A percentile compares a stretch with the other conserved stretches of the same genome.
These are phyloP conservation scores for Lobophora halterata DNA, from an alignment of 2,888 invertebrate species.

Conservation along the genomic window DNA sequence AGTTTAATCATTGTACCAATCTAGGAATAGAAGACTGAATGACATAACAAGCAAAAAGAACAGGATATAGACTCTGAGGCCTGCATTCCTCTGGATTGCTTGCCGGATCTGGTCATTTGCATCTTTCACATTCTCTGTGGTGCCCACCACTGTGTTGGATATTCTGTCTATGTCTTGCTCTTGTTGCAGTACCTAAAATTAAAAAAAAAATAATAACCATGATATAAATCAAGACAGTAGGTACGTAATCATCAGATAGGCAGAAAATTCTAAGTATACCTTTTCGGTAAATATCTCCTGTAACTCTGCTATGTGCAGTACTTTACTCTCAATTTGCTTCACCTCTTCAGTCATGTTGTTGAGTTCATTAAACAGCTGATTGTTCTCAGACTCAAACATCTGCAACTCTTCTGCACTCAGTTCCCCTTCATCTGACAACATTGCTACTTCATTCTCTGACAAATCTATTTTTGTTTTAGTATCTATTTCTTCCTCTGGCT, in stretches of 20 bases:
- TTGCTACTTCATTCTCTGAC: conserved; percentile 69
- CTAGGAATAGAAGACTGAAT: conserved; percentile 96
- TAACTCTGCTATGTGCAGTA: conserved; percentile 96
- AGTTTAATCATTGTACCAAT: conserved; percentile 97
- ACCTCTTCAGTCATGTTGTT: conserved; percentile 95
- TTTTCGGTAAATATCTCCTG: conserved; percentile 98
- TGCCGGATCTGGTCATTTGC: conserved; percentile 98
- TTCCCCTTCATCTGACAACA: conserved; percentile 81
- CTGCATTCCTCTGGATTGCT: conserved; percentile 98
- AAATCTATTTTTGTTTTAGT: conserved; percentile 58
- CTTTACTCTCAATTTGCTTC: conserved; percentile 93
- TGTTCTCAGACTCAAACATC: conserved; percentile 96
- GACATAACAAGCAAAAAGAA: conserved; percentile 98
- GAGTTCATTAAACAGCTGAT: conserved; percentile 91
- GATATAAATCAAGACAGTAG: too few species aligned
- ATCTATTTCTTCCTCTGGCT: conserved; percentile 41
- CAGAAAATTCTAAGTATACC: too few species aligned
- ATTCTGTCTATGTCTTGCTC: conserved; percentile 96
- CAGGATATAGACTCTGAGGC: conserved; percentile 95
- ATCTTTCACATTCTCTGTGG: conserved; percentile 97
- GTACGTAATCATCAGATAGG: too few species aligned
- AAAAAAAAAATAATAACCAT: too few species aligned
- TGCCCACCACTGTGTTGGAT: conserved; percentile 91
- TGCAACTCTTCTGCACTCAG: conserved; percentile 93
- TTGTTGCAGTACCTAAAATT: conserved; percentile 89